Conservation (phyloP, 2,888 invertebrate genomes). For the Lacanobia wlatinum region DNA sequence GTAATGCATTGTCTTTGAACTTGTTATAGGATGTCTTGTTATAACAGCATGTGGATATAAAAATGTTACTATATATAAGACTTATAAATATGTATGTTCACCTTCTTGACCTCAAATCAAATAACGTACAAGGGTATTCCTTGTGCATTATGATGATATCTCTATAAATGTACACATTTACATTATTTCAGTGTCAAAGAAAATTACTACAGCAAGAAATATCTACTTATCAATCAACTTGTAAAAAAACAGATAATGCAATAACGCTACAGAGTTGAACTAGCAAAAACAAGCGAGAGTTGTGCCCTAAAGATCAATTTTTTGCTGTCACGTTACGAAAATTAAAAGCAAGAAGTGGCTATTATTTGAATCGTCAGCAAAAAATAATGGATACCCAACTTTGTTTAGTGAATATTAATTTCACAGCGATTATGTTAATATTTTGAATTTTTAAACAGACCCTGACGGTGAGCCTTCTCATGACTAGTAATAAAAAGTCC, state of each 20-base stretch:
- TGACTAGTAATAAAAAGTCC: constrained; percentile 1
- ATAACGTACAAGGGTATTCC: constrained; percentile 36
- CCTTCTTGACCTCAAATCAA: constrained; percentile 35
- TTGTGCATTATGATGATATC: constrained; percentile 33
- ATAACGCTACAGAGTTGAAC: constrained; percentile 15
- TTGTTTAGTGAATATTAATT: constrained; percentile 41
- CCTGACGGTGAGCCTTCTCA: constrained; percentile 10
- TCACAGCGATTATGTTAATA: constrained; percentile 55
- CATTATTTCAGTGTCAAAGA: constrained; percentile 55
- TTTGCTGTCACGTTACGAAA: constrained; percentile 46
- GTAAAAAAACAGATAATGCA: constrained; percentile 32
- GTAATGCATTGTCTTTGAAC: constrained; percentile 56
- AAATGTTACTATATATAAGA: constrained; percentile 29
- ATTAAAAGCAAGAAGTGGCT: constrained; percentile 44
- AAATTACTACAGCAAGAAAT: constrained; percentile 40
- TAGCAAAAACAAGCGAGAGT: constrained; percentile 52
- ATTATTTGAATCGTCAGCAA: constrained; percentile 32
- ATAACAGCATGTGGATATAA: constrained; percentile 54
- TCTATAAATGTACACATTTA: constrained; percentile 41
- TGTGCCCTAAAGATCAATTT: constrained; percentile 41
- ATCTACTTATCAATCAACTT: constrained; percentile 27
- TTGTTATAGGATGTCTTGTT: constrained; percentile 52
- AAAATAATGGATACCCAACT: constrained; percentile 39
- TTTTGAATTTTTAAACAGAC: constrained; percentile 30
- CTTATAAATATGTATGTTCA: constrained; percentile 45